Conservation (phyloP, 2,113 vertebrate genomes). For the Meriones unguiculatus region DNA sequence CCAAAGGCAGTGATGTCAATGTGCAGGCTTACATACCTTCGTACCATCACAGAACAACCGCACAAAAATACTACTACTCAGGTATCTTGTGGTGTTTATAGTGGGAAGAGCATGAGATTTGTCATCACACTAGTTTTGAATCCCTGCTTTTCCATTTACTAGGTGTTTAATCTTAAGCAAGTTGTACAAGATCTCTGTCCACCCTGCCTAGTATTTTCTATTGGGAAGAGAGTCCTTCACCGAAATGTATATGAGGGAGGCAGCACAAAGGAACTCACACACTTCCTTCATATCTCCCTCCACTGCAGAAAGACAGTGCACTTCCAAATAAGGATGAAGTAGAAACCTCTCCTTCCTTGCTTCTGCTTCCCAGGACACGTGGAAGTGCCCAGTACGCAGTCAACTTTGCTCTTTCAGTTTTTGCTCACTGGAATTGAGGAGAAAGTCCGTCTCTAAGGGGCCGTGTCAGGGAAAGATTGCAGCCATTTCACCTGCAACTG, state of each 20-base stretch:
- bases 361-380: neutral
- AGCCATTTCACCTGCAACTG: neutral
- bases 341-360: neutral
- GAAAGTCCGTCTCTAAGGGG: neutral
- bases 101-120: neutral
- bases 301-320: neutral
- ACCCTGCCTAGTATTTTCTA: neutral
- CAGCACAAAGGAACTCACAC: neutral
- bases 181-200: neutral
- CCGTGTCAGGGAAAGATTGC: neutral
- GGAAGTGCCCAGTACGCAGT: neutral
- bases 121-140: neutral
- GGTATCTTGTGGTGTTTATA: neutral
- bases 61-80: neutral
- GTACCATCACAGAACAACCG: neutral
- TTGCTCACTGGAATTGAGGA: neutral
- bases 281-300: neutral
- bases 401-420: neutral
- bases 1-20: neutral
- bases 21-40: neutral
- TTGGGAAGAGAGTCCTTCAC: neutral
- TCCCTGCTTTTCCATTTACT: conserved; percentile 17
- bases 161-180: conserved; percentile 5
- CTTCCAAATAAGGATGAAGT: neutral
- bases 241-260: neutral